Evolutionary conservation across 2,888 invertebrate species (phyloP), one percentile per base, ranked within the genome.

Genomic region (Agrochola macilenta): DNA sequence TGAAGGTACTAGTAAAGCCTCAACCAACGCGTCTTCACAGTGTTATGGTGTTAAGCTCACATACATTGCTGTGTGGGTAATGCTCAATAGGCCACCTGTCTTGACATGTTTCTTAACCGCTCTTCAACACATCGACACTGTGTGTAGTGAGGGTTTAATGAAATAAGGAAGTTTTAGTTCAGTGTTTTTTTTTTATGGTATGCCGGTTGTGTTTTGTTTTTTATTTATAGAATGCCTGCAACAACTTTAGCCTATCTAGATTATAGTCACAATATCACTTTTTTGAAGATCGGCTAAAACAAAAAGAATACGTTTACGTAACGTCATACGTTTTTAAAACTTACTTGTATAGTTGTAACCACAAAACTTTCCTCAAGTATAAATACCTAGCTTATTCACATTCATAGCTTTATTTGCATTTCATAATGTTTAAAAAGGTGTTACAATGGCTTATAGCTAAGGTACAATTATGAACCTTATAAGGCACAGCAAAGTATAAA

Each of bases 51-150:
- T 84, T 78, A 84, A 83, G 77, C 73, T 76, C 80, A 76, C 69
- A 73, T 83, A 69, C 46, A 68, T 77, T 72, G 63, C 63, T 85
- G 88, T 89, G 86, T 86, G 89, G 81, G 86, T 84, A 68, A 61
- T 57, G 76, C 73, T 86, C 79, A 86, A 84, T 87, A 88, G 83
- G 81, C 87, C 91, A 91, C 90, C 90, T 91, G 91, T 88, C 82
- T 82, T 76, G 81, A 83, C 78, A 82, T 78, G 80, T 85, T 81
- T 85, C 81, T 74, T 70, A 57, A 79, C 74, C 65, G 77, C 74
- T 81, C 78, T 78, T 83, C 79, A 83, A 78, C 69, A 79, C 76
- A 82, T 66, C 39, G 78, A 64, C 72, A 74, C 52, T 49, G 60
- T 76, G 60, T 74, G 63, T 49, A 39, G 70, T 77, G 54, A 58